A percentile compares a stretch with the other conserved stretches of the same genome.
phyloP scores from a whole-genome alignment of 2,888 invertebrate genomes.

The Tachystola acroxantha region DNA sequence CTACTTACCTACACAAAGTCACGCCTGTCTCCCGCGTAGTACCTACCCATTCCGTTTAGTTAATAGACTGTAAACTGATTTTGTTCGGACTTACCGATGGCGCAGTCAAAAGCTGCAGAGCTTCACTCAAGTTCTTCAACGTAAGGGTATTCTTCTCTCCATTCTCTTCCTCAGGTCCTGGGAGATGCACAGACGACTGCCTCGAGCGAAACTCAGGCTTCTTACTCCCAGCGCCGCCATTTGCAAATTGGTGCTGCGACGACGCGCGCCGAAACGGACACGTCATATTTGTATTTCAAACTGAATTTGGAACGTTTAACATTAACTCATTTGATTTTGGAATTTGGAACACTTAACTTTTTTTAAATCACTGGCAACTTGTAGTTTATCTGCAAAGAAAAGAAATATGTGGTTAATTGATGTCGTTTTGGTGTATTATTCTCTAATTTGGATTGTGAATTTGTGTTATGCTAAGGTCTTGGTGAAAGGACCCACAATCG shows the following conservation, averaged over 20 bases:
- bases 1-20: no score
- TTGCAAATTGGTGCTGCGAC: slow-evolving; percentile 74
- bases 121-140: slow-evolving; percentile 88
- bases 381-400: slow-evolving; percentile 5
- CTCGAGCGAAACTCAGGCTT: slow-evolving; percentile 72
- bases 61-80: no score
- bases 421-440: no score
- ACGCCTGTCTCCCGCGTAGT: no score
- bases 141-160: slow-evolving; percentile 82
- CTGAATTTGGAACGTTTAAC: slow-evolving; percentile 6
- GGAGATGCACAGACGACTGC: slow-evolving; percentile 82
- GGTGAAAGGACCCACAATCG: no score
- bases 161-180: slow-evolving; percentile 80
- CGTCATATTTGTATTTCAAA: slow-evolving; percentile 47
- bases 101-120: slow-evolving; percentile 87
- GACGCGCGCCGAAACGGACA: slow-evolving; percentile 78
- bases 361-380: slow-evolving; percentile 1
- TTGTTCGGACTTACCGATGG: slow-evolving; percentile 90
- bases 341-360: slow-evolving; percentile 3
- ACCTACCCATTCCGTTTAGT: no score
- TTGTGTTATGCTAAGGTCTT: no score
- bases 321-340: slow-evolving; percentile 6
- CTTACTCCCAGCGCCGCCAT: slow-evolving; percentile 58
- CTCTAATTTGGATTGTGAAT: no score
- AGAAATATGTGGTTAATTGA: slow-evolving; percentile 2